A percentile compares a stretch with the other conserved stretches of the same genome.
Conservation (phyloP, 2,113 vertebrate species). For the Polypterus bichir region DNA sequence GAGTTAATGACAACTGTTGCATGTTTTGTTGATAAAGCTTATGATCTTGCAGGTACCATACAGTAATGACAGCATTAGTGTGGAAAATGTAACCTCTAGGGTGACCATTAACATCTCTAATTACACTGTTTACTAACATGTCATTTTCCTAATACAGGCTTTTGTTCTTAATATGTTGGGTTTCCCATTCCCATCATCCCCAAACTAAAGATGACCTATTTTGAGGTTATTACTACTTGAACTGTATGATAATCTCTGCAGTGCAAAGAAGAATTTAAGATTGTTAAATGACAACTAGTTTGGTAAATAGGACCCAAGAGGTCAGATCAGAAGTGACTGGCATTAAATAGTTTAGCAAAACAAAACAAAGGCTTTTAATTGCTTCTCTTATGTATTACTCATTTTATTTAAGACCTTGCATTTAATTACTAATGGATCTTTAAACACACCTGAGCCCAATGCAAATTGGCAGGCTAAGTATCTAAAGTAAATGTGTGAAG, state of each 20-base stretch:
- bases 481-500: background rate
- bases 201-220: background rate
- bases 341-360: slow-evolving; percentile 1
- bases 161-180: no score
- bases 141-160: slow-evolving; percentile 15
- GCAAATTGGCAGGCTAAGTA: background rate
- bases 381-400: slow-evolving; percentile 14
- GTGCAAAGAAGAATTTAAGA: background rate
- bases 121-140: slow-evolving; percentile 47
- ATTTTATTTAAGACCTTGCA: slow-evolving; percentile 28
- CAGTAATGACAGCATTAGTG: slow-evolving; percentile 25
- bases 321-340: background rate
- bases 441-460: slow-evolving; percentile 32
- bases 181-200: no score
- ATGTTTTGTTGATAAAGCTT: no score
- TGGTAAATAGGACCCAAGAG: background rate
- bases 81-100: slow-evolving; percentile 34
- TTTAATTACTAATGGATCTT: slow-evolving; percentile 35
- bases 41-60: no score
- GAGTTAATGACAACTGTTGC: no score
- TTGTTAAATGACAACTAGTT: background rate
- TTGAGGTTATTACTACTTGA: no score
- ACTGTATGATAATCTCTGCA: no score
- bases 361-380: slow-evolving; percentile 26
- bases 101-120: slow-evolving; percentile 46